A percentile compares a stretch with the other conserved stretches of the same genome.
These are phyloP conservation scores for Athalia rosae DNA, from an alignment of 2,888 invertebrate genomes.

Conservation along the genomic window DNA sequence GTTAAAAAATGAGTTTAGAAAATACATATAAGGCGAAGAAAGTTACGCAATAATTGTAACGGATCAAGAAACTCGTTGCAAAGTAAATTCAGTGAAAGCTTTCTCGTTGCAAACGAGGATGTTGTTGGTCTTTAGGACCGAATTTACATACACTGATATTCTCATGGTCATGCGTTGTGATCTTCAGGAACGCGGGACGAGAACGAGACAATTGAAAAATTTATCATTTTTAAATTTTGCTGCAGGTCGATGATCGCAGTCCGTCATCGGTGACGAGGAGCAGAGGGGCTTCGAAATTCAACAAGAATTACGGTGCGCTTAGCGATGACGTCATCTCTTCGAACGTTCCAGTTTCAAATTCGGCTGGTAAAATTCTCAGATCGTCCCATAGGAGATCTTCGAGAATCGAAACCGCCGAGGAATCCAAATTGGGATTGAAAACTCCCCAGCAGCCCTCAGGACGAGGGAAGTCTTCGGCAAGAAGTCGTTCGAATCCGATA, in stretches of 20 bases:
- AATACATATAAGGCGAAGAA: not conserved
- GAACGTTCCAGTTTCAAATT: not conserved
- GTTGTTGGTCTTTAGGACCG: no score
- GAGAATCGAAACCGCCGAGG: not conserved
- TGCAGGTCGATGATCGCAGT: conserved; percentile 61
- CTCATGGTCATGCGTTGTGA: no score
- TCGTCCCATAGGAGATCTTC: conserved; percentile 10
- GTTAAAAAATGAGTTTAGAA: not conserved
- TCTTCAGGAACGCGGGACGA: no score
- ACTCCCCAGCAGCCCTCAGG: not conserved
- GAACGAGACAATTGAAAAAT: no score
- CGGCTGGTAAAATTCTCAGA: not conserved
- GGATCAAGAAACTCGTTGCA: conserved; percentile 5
- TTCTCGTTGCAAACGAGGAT: not conserved
- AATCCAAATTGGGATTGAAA: conserved; percentile 43
- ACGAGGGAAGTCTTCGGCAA: conserved; percentile 6
- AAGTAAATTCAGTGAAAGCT: conserved; percentile 34
- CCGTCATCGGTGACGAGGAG: conserved; percentile 52
- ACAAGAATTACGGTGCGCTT: conserved; percentile 12
- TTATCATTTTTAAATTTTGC: not conserved
- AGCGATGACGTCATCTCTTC: not conserved
- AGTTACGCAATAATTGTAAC: conserved; percentile 19
- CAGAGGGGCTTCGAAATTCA: conserved; percentile 62
- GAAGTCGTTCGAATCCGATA: not conserved
- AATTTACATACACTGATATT: no score